Conservation (phyloP, 2,888 invertebrate species). For the Entomobrya proxima region DNA sequence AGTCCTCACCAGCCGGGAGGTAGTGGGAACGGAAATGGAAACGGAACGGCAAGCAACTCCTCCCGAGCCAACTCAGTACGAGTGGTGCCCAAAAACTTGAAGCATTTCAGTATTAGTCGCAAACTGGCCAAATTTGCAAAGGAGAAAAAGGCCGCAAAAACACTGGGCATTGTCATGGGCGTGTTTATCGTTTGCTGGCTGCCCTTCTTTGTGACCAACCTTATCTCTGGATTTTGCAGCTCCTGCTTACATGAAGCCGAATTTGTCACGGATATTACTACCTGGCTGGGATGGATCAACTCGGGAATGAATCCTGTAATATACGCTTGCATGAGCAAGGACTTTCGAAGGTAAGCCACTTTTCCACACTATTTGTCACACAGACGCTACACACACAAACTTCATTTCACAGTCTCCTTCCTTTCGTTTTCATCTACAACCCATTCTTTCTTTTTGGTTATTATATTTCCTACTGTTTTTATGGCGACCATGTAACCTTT, state of each 20-base stretch:
- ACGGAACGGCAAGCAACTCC: conserved; percentile 57
- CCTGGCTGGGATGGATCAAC: conserved; percentile 97
- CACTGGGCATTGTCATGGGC: conserved; percentile 95
- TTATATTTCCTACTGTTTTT: neutral
- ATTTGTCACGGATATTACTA: conserved; percentile 90
- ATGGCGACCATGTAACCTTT: conserved; percentile 7
- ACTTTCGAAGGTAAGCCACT: conserved; percentile 89
- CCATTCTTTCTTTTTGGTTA: neutral
- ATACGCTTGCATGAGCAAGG: conserved; percentile 98
- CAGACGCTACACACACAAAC: neutral
- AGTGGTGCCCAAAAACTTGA: conserved; percentile 78
- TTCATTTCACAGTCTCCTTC: neutral
- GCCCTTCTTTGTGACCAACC: conserved; percentile 96
- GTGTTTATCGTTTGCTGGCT: conserved; percentile 95
- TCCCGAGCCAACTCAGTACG: conserved; percentile 73
- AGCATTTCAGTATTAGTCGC: conserved; percentile 94
- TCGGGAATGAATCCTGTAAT: conserved; percentile 98
- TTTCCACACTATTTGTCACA: conserved; percentile 59
- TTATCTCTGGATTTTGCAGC: conserved; percentile 92
- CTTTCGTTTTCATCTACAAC: neutral
- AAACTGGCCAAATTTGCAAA: conserved; percentile 97
- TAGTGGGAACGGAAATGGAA: conserved; percentile 77
- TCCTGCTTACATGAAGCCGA: conserved; percentile 92
- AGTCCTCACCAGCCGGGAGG: conserved; percentile 62
- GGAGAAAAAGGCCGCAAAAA: conserved; percentile 98